phyloP scores from a whole-genome alignment of 1,140 invertebrate species.

The Anastatus disparis region DNA sequence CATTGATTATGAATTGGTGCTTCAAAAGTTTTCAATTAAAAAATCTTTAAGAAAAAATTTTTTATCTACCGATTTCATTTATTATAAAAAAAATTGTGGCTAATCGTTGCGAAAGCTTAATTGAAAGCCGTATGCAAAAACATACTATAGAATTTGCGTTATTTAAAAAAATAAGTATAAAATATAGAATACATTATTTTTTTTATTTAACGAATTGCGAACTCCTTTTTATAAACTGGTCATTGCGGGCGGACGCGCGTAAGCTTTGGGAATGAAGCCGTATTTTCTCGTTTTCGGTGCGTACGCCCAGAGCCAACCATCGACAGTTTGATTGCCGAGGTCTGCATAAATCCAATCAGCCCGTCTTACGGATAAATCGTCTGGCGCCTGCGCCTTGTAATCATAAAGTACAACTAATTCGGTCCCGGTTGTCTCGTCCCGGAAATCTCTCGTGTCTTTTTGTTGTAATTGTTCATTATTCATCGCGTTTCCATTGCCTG shows the following conservation, averaged over 20 bases:
- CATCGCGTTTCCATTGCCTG: slow-evolving; percentile 52
- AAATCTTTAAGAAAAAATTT: not conserved
- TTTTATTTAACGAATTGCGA: no score
- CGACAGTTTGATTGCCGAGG: slow-evolving; percentile 90
- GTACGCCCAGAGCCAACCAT: slow-evolving; percentile 95
- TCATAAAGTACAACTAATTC: slow-evolving; percentile 94
- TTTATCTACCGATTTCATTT: no score
- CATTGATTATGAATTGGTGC: not conserved
- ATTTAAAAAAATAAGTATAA: slow-evolving; percentile 47
- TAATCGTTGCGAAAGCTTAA: not conserved
- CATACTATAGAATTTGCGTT: slow-evolving; percentile 50
- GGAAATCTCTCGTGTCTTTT: slow-evolving; percentile 62
- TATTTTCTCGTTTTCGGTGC: slow-evolving; percentile 92
- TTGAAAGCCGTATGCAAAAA: slow-evolving; percentile 15
- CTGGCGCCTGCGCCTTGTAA: slow-evolving; percentile 93
- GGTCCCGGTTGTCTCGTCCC: slow-evolving; percentile 73
- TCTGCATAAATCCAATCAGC: slow-evolving; percentile 96
- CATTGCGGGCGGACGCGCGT: slow-evolving; percentile 92
- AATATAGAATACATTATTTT: no score
- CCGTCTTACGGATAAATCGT: slow-evolving; percentile 87
- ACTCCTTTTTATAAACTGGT: slow-evolving; percentile 75
- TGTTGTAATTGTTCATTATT: slow-evolving; percentile 58
- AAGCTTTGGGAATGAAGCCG: slow-evolving; percentile 94
- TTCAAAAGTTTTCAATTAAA: no score
- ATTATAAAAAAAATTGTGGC: not conserved